Percentiles rank a stretch among this genome's conserved stretches.
phyloP scores from a whole-genome alignment of 1,140 invertebrate genomes.

The Neodiprion virginianus region DNA sequence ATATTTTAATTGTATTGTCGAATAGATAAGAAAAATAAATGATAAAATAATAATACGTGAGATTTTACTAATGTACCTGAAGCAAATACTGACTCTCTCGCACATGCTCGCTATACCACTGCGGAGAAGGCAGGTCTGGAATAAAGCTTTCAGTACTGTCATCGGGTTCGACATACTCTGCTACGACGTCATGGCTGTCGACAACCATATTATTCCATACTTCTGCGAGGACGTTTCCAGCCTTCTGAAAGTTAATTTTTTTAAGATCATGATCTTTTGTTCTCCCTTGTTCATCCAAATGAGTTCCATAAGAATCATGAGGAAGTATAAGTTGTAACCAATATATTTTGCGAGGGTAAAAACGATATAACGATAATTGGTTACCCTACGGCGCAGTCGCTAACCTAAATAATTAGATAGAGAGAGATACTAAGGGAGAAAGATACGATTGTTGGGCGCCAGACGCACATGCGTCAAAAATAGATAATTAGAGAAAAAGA shows the following conservation, averaged over 20 bases:
- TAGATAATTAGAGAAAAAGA: too few species aligned
- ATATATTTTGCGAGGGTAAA: too few species aligned
- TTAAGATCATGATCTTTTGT: slow-evolving; percentile 47
- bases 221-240: slow-evolving; percentile 41
- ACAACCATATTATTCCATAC: slow-evolving; percentile 41
- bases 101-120: slow-evolving; percentile 25
- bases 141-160: slow-evolving; percentile 3
- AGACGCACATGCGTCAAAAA: too few species aligned
- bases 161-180: slow-evolving; percentile 31
- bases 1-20: too few species aligned
- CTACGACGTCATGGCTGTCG: slow-evolving; percentile 40
- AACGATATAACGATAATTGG: too few species aligned
- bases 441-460: too few species aligned
- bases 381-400: too few species aligned
- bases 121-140: not conserved
- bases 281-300: slow-evolving; percentile 45
- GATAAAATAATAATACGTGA: too few species aligned
- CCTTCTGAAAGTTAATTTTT: slow-evolving; percentile 42
- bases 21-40: too few species aligned
- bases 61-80: not conserved
- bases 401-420: too few species aligned
- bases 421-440: too few species aligned
- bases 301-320: slow-evolving; percentile 49
- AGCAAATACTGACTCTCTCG: slow-evolving; percentile 23
- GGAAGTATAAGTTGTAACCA: slow-evolving; percentile 50